phyloP scores from a whole-genome alignment of 1,140 invertebrate genomes.

The Dreissena polymorpha region DNA sequence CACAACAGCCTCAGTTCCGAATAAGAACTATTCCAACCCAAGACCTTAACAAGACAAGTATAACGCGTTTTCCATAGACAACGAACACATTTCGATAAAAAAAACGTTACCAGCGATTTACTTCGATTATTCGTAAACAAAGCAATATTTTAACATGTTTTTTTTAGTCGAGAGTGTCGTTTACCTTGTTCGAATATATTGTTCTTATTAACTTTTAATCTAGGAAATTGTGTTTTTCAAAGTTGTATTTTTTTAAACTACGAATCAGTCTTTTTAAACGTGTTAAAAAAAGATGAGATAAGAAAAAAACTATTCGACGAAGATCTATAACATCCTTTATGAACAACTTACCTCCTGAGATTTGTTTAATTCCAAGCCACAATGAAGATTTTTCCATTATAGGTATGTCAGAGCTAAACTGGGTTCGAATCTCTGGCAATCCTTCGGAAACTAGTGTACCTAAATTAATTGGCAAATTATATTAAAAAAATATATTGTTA shows the following conservation, averaged over 20 bases:
- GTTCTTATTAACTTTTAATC: not conserved
- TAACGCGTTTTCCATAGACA: too few species aligned
- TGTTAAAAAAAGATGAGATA: not conserved
- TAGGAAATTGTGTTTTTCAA: not conserved
- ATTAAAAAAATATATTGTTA: not conserved
- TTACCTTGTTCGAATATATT: not conserved
- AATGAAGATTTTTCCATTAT: not conserved
- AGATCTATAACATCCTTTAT: too few species aligned
- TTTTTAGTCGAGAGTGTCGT: too few species aligned
- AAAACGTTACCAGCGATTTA: too few species aligned
- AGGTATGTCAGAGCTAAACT: not conserved
- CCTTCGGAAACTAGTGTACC: constrained; percentile 6
- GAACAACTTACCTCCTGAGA: not conserved
- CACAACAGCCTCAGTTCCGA: too few species aligned
- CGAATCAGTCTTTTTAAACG: not conserved
- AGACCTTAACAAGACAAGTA: too few species aligned
- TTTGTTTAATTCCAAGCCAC: constrained; percentile 16
- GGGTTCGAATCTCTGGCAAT: not conserved
- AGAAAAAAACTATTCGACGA: not conserved
- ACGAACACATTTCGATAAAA: too few species aligned
- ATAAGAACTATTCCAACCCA: too few species aligned
- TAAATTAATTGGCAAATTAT: not conserved
- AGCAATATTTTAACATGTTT: too few species aligned
- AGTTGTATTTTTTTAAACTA: not conserved
- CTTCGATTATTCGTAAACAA: too few species aligned